A percentile compares a stretch with the other conserved stretches of the same genome.
Evolutionary conservation across 2,888 invertebrate genomes (phyloP).

Genomic region (Quadriops clusia): DNA sequence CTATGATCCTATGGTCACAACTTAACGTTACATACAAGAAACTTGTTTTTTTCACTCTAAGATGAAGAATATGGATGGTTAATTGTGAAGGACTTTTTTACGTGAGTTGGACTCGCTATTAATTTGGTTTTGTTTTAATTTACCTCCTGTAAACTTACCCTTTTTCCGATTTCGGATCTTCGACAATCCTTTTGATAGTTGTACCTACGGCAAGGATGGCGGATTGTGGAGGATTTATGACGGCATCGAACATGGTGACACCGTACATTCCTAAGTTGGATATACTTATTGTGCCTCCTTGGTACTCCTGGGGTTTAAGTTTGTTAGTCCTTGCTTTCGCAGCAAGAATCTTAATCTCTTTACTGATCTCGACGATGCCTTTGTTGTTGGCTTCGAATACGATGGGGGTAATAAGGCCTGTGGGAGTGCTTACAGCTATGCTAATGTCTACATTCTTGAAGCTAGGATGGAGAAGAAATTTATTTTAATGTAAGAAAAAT

Average conservation of each 20-base stretch:
- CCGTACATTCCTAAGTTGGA: slow-evolving; percentile 95
- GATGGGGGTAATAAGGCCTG: slow-evolving; percentile 94
- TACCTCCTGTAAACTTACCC: too few relatives aligned
- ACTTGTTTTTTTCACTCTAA: slow-evolving; percentile 59
- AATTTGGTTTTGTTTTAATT: too few relatives aligned
- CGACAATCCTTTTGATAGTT: slow-evolving; percentile 60
- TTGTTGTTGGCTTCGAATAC: slow-evolving; percentile 83
- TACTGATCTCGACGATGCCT: slow-evolving; percentile 74
- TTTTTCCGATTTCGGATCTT: slow-evolving; percentile 56
- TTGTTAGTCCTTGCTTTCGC: slow-evolving; percentile 79
- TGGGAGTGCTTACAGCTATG: slow-evolving; percentile 92
- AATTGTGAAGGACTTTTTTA: background rate
- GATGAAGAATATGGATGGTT: slow-evolving; percentile 18
- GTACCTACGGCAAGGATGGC: slow-evolving; percentile 87
- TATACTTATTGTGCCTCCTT: slow-evolving; percentile 90
- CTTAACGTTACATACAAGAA: slow-evolving; percentile 87
- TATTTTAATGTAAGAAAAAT: slow-evolving; percentile 3
- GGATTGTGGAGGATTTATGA: slow-evolving; percentile 93
- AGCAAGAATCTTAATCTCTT: slow-evolving; percentile 68
- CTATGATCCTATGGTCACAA: slow-evolving; percentile 94
- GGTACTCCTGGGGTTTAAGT: slow-evolving; percentile 87
- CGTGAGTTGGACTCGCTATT: too few relatives aligned
- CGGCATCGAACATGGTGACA: slow-evolving; percentile 79
- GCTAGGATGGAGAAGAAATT: slow-evolving; percentile 38
- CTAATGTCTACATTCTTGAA: slow-evolving; percentile 88